These are phyloP conservation scores for Platycheirus rosarum DNA, from an alignment of 2,888 invertebrate species.

Conservation along the genomic window DNA sequence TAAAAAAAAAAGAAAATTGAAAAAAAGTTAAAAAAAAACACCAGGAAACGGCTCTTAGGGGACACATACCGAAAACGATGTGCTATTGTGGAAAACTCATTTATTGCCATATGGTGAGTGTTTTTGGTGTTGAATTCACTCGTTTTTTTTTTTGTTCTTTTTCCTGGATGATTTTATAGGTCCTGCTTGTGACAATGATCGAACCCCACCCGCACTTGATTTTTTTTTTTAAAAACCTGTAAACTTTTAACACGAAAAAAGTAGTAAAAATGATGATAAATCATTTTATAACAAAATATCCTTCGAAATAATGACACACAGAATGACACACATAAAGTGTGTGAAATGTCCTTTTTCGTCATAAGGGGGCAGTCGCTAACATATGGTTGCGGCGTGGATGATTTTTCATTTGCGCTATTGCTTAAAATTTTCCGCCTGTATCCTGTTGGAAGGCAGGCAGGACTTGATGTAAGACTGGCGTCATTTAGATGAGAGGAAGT, in stretches of 20 bases:
- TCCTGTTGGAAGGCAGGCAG: too few species aligned
- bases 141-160: slow-evolving; percentile 23
- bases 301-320: slow-evolving; percentile 56
- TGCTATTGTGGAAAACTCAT: slow-evolving; percentile 78
- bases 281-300: slow-evolving; percentile 62
- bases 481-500: slow-evolving; percentile 25
- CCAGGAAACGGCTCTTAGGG: slow-evolving; percentile 29
- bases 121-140: slow-evolving; percentile 45
- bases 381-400: slow-evolving; percentile 62
- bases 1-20: slow-evolving; percentile 12
- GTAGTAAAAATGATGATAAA: slow-evolving; percentile 55
- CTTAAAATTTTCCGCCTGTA: too few species aligned
- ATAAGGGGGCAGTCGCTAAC: slow-evolving; percentile 16
- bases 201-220: slow-evolving; percentile 42
- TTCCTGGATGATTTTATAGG: slow-evolving; percentile 10
- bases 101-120: slow-evolving; percentile 78
- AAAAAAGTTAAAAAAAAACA: slow-evolving; percentile 21
- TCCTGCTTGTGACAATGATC: slow-evolving; percentile 47
- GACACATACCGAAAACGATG: slow-evolving; percentile 75
- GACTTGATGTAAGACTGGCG: neutral
- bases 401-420: slow-evolving; percentile 54
- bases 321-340: slow-evolving; percentile 40
- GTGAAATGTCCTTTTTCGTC: slow-evolving; percentile 49
- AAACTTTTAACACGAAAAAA: neutral
- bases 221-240: slow-evolving; percentile 27